Evolutionary conservation across 2,888 invertebrate species (phyloP).

Genomic region (Agrilus cyanescens): DNA sequence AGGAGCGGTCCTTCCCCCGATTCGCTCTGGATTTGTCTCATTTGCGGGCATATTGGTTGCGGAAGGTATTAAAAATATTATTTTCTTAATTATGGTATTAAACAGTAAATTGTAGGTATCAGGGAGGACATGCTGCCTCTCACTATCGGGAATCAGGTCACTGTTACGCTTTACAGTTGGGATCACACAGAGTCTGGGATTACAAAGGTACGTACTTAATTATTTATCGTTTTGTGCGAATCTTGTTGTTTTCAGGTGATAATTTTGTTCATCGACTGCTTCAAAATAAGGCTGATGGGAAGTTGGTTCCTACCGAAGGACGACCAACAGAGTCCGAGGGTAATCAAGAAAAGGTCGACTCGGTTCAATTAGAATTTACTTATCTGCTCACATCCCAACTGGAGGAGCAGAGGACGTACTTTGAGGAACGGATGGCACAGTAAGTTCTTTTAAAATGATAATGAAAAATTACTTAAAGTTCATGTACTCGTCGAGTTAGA

Average conservation of each 20-base stretch:
- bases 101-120: constrained; percentile 29
- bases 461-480: neutral
- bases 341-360: constrained; percentile 77
- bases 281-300: constrained; percentile 94
- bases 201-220: constrained; percentile 94
- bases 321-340: constrained; percentile 47
- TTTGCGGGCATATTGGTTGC: constrained; percentile 97
- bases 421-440: constrained; percentile 65
- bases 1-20: constrained; percentile 46
- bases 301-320: constrained; percentile 72
- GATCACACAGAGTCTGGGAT: constrained; percentile 97
- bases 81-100: neutral
- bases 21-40: constrained; percentile 95
- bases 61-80: constrained; percentile 45
- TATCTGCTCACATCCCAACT: constrained; percentile 91
- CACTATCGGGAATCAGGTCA: constrained; percentile 94
- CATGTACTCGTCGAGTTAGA: too few species aligned
- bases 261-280: constrained; percentile 92
- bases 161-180: constrained; percentile 93
- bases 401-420: constrained; percentile 85
- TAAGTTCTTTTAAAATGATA: constrained; percentile 14
- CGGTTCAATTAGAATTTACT: constrained; percentile 92
- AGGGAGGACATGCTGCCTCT: constrained; percentile 84
- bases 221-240: constrained; percentile 31
- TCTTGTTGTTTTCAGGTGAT: constrained; percentile 45